Conservation (phyloP, 2,888 invertebrate genomes). For the Ernsta delagoae region DNA sequence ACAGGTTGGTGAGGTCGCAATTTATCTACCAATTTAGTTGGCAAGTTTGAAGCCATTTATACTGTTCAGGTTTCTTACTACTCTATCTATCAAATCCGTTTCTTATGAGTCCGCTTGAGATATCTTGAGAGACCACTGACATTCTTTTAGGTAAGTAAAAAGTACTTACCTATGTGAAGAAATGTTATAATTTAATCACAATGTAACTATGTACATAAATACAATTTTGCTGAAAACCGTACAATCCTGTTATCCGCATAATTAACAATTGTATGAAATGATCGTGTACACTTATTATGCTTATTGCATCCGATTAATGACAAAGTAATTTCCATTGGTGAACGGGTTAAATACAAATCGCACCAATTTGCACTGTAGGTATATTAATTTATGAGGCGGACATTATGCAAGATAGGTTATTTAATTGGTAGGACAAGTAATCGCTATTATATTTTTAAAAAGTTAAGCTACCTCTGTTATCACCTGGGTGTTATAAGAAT, state of each 20-base stretch:
- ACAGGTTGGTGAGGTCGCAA: constrained; percentile 17
- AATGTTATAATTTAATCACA: too few relatives aligned
- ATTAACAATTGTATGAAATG: constrained; percentile 16
- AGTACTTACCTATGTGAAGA: too few relatives aligned
- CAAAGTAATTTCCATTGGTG: constrained; percentile 32
- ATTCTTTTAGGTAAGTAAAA: too few relatives aligned
- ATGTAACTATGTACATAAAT: too few relatives aligned
- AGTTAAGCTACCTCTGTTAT: not conserved
- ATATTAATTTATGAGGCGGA: constrained; percentile 29
- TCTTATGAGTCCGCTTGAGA: too few relatives aligned
- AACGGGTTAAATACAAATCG: constrained; percentile 35
- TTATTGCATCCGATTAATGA: constrained; percentile 36
- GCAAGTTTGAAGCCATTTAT: constrained; percentile 29
- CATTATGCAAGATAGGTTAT: constrained; percentile 17
- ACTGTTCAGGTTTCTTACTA: constrained; percentile 13
- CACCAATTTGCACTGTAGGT: constrained; percentile 27
- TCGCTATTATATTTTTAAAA: not conserved
- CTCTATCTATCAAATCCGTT: constrained; percentile 20
- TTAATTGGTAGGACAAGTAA: constrained; percentile 16
- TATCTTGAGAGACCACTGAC: too few relatives aligned
- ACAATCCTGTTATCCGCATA: constrained; percentile 7
- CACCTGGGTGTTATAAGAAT: not conserved
- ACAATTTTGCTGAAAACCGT: too few relatives aligned
- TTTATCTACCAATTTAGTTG: constrained; percentile 36
- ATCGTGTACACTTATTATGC: constrained; percentile 32